Base-by-base conservation (phyloP, 2,797 vertebrate genomes). In the Gephyroberyx darwinii region DNA sequence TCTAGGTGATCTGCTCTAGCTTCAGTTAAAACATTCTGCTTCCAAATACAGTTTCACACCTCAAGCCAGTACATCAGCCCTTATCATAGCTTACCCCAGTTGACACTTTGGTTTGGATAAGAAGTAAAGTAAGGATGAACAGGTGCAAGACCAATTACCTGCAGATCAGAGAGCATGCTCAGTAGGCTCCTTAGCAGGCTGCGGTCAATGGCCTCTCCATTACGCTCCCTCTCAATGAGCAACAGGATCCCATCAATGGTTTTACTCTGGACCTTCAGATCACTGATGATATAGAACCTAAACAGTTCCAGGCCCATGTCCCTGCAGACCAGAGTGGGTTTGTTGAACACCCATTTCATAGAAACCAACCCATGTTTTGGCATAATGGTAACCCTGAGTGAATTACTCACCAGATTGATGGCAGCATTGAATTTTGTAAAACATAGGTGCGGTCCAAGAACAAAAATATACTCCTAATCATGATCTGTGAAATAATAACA, bases 361-460 rank as follows among this genome's bases (percentile, higher is more conserved):
- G 8, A 43, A 59, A 66, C n/a, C 39, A 35, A 35, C 30, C 16
- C 19, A n/a, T 13, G 6, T 1, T 0, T 20, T 8, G 3, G n/a
- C 8, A 41, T 5, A 66, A n/a, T 45, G 62, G 48, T 14, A 4
- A 56, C 8, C 8, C 0, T 5, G 26, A 22, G 0, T 0, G 48
- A 14, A 54, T 77, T 75, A 91, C 96, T 95, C 93, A 99, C 98
- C 98, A 99, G 93, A 99, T 99, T 54, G 98, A 99, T 71, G 98
- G 98, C 86, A 99, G 93, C 98, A 99, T 97, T 90, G 98, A 99
- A 92, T 99, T 99, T 91, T 99, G 98, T 93, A 99, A 96, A 90
- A 99, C 97, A 0, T 99, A 99, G 74, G 97, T 99, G 89, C 98
- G 96, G 90, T 99, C 98, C 96, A 99, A 93, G 93, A 99, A 99